Evolutionary conservation across 2,113 vertebrate genomes (phyloP).

Genomic region (Leiothrix lutea): DNA sequence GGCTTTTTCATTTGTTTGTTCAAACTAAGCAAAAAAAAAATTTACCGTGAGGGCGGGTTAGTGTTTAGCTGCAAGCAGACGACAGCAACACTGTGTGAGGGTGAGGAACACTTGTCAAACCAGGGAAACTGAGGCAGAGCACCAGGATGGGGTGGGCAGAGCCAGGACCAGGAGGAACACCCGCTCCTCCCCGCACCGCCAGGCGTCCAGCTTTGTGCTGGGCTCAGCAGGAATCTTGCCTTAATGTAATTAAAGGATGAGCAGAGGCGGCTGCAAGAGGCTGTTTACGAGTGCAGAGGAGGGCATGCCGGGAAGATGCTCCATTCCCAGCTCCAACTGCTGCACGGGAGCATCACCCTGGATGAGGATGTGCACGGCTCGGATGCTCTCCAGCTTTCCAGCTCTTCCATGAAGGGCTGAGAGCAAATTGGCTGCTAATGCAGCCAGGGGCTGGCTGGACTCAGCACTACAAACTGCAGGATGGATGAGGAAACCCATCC

Average conservation of each 20-base stretch:
- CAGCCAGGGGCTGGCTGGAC: background rate
- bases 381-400: background rate
- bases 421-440: background rate
- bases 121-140: background rate
- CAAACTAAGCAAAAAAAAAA: background rate
- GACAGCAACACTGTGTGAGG: background rate
- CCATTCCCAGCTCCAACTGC: background rate
- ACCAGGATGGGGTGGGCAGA: background rate
- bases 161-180: background rate
- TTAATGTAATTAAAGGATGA: constrained; percentile 44
- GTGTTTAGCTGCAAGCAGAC: background rate
- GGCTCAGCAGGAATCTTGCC: constrained; percentile 22
- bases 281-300: background rate
- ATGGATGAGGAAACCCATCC: background rate
- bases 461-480: background rate
- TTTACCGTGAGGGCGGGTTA: rapidly evolving
- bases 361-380: background rate
- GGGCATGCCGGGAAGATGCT: constrained; percentile 15
- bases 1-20: background rate
- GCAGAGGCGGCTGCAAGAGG: background rate
- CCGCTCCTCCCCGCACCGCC: rapidly evolving
- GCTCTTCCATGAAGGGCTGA: background rate
- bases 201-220: background rate
- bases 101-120: background rate
- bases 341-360: background rate